Evolutionary conservation across 1,140 invertebrate genomes (phyloP).

Genomic region (Brachionus manjavacas): DNA sequence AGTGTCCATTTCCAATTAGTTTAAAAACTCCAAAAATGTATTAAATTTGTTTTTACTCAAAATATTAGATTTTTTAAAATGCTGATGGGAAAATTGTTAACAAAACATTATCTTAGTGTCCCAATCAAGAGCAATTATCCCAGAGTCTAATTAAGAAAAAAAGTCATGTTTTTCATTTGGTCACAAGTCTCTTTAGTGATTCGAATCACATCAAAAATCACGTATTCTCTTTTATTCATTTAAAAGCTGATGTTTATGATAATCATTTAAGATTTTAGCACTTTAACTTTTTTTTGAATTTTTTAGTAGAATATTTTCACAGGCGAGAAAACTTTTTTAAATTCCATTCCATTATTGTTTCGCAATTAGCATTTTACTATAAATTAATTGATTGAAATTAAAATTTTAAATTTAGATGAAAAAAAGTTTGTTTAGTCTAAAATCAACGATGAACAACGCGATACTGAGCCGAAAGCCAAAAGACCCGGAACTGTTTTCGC

Average conservation of each 20-base stretch:
- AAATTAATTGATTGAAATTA: background rate
- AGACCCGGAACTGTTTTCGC: background rate
- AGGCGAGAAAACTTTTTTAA: slow-evolving; percentile 14
- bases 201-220: background rate
- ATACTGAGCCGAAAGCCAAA: background rate
- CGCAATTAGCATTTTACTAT: background rate
- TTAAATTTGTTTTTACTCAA: background rate
- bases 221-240: background rate
- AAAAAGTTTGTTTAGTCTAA: background rate
- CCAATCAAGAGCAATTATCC: background rate
- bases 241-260: background rate
- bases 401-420: background rate
- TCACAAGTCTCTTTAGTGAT: background rate
- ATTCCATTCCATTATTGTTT: background rate
- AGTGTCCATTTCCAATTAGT: background rate
- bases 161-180: background rate
- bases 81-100: background rate
- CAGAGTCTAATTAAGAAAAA: background rate
- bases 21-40: background rate
- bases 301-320: background rate
- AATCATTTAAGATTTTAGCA: background rate
- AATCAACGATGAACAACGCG: background rate
- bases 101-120: background rate
- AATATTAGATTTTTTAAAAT: background rate
- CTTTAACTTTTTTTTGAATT: slow-evolving; percentile 4